phyloP scores from a whole-genome alignment of 2,113 vertebrate genomes.

The Capreolus pygargus region DNA sequence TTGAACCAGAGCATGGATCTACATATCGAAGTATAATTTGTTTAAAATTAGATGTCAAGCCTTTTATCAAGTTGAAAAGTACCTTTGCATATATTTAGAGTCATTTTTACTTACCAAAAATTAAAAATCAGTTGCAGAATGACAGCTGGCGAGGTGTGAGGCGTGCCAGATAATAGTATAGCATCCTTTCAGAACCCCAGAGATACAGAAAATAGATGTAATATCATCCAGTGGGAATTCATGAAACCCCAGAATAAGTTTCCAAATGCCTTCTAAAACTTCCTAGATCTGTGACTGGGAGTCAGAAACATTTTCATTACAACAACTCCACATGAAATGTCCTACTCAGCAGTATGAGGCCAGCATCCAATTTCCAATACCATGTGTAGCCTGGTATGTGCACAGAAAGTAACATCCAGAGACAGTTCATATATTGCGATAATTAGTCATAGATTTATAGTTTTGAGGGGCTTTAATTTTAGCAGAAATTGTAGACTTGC shows the following conservation, averaged over 20 bases:
- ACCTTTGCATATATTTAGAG: neutral
- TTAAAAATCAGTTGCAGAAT: neutral
- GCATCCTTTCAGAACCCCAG: neutral
- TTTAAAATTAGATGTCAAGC: neutral
- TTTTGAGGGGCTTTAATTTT: neutral
- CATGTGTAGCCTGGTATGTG: neutral
- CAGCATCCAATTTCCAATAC: neutral
- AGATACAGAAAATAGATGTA: neutral
- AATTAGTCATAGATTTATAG: neutral
- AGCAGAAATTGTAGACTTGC: neutral
- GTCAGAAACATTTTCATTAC: neutral
- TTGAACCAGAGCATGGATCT: conserved; percentile 50
- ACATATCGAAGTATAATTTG: conserved; percentile 63
- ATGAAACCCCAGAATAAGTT: neutral
- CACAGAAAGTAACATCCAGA: neutral
- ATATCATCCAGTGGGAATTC: neutral
- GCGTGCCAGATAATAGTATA: neutral
- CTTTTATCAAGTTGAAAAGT: neutral
- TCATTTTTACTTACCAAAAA: neutral
- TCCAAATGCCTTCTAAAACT: neutral
- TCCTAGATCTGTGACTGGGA: neutral
- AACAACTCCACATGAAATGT: neutral
- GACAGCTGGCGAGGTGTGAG: neutral
- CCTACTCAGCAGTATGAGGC: neutral
- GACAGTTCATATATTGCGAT: neutral